Evolutionary conservation across 2,888 invertebrate species (phyloP).

Genomic region (Lasius fuliginosus): DNA sequence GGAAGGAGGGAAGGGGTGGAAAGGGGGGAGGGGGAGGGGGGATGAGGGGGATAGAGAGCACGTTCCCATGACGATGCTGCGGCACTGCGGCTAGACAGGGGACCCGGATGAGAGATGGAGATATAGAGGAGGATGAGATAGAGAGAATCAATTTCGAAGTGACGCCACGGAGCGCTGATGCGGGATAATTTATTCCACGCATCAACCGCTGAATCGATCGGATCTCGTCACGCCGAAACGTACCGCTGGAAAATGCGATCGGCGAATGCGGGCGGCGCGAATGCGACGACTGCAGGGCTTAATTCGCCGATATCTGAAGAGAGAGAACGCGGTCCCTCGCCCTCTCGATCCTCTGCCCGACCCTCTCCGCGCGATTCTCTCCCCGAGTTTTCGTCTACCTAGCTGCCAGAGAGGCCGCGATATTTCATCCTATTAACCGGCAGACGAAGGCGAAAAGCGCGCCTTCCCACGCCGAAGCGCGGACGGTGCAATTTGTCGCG

Average conservation of each 20-base stretch:
- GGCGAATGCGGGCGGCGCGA: slow-evolving; percentile 53
- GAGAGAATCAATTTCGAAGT: slow-evolving; percentile 58
- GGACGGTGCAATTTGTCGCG: slow-evolving; percentile 56
- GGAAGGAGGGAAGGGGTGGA: neutral
- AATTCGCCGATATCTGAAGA: slow-evolving; percentile 52
- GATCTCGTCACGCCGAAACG: slow-evolving; percentile 49
- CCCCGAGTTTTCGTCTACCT: slow-evolving; percentile 10
- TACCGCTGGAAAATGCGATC: slow-evolving; percentile 50
- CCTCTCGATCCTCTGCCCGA: neutral
- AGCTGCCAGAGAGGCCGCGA: slow-evolving; percentile 32
- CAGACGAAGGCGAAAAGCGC: slow-evolving; percentile 26
- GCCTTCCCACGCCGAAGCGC: slow-evolving; percentile 1
- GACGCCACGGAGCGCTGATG: slow-evolving; percentile 49
- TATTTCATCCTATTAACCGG: slow-evolving; percentile 53
- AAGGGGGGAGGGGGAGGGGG: neutral
- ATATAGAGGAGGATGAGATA: slow-evolving; percentile 43
- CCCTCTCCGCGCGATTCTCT: neutral
- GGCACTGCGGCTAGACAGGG: slow-evolving; percentile 56
- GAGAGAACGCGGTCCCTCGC: slow-evolving; percentile 4
- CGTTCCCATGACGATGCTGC: slow-evolving; percentile 57
- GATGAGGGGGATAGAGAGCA: slow-evolving; percentile 27
- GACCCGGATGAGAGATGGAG: slow-evolving; percentile 50
- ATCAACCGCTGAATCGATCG: slow-evolving; percentile 52
- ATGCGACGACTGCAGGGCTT: slow-evolving; percentile 49
- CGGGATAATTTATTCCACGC: slow-evolving; percentile 56